Conservation (phyloP, 2,888 invertebrate genomes). For the Mycogona germanica region DNA sequence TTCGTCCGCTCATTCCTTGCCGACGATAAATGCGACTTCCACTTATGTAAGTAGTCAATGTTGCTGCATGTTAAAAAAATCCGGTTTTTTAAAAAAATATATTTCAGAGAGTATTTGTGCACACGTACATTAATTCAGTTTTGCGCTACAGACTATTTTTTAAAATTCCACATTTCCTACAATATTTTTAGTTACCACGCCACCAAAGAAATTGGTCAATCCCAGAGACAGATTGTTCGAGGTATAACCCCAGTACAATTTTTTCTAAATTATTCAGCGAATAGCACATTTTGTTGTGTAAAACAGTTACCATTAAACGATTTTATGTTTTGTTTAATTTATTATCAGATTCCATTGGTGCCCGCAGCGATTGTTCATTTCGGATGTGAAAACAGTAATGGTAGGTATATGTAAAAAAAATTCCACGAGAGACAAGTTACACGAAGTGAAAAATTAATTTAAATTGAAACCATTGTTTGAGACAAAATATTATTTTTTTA, state of each 20-base stretch:
- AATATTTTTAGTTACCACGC: constrained; percentile 9
- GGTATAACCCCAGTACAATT: constrained; percentile 16
- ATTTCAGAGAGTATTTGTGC: constrained; percentile 4
- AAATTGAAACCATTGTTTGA: background rate
- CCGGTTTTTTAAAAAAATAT: background rate
- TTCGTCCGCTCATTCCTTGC: constrained; percentile 61
- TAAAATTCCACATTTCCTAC: too few species aligned
- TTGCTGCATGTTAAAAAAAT: background rate
- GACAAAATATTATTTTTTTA: background rate
- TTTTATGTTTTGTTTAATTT: constrained; percentile 29
- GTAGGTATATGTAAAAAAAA: background rate
- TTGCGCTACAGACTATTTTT: too few species aligned
- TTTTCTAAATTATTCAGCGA: constrained; percentile 17
- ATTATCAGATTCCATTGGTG: constrained; percentile 50
- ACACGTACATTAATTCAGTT: too few species aligned
- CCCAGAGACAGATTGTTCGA: constrained; percentile 16
- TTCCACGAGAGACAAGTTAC: too few species aligned
- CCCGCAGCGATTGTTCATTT: constrained; percentile 67
- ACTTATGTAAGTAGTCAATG: constrained; percentile 55
- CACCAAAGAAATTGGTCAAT: constrained; percentile 10
- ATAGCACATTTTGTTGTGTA: constrained; percentile 9
- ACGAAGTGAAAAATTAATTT: too few species aligned
- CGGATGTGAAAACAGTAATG: constrained; percentile 34
- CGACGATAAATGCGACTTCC: constrained; percentile 52
- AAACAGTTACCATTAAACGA: constrained; percentile 3